Evolutionary conservation across 2,888 invertebrate species (phyloP), one percentile per base, ranked within the genome.

Genomic region (Cacoxenus indagator): DNA sequence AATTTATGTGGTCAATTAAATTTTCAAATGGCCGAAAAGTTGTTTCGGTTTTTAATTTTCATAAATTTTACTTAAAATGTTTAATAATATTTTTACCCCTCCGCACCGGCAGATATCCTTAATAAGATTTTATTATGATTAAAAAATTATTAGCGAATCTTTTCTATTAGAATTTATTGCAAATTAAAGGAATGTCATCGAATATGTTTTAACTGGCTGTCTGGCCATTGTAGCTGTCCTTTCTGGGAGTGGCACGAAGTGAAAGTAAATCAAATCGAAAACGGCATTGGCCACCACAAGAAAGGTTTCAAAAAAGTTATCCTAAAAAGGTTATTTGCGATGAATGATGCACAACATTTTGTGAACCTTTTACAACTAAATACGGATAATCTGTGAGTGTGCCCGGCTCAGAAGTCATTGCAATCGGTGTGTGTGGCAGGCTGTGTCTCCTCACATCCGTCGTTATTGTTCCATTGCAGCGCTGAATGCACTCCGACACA

Each of bases 301-400:
- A 55, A 59, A 4, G 29, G 3, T 5, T 29, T 1, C 27, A 29
- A 59, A 1, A 29, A 59, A n/a, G 11, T 29, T 1, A 59, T 11
- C 8, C 2, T 2, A 59, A 37, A 37, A 4, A 37, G 14, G 14
- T 11, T 37, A 37, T 37, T n/a, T n/a, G n/a, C n/a, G 64, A 48
- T 59, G 59, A n/a, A 84, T 57, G 78, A 84, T 83, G 83, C 81
- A 83, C 82, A 79, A 82, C 81, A 84, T 77, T 82, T 80, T 75
- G 73, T 75, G 77, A 77, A 83, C 81, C 83, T 83, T 85, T 17
- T 59, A 83, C 83, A 85, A 84, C 85, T 85, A 85, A 84, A 84
- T 85, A 76, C 77, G 83, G 85, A 84, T 85, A 85, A 85, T 85
- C 84, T 84, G 81, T 78, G 83, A 85, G 82, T 85, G 85, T 82